These are phyloP conservation scores for Labeo calbasu DNA, from an alignment of 2,797 vertebrate genomes.

Conservation along the genomic window DNA sequence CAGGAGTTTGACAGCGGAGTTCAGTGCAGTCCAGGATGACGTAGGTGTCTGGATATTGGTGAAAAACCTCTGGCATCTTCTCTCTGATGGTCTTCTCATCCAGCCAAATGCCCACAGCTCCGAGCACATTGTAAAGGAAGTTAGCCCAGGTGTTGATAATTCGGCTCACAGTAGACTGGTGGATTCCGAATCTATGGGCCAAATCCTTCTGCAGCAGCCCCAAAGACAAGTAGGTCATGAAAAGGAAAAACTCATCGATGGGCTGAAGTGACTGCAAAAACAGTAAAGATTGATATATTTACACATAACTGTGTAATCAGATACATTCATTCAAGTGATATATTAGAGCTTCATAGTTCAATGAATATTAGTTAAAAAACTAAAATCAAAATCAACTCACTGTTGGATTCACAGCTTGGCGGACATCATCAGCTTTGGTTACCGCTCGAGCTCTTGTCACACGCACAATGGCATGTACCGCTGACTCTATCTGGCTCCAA, in stretches of 20 bases:
- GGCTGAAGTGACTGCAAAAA: neutral
- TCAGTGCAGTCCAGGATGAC: constrained; percentile 15
- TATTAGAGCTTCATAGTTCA: too few relatives aligned
- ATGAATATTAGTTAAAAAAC: too few relatives aligned
- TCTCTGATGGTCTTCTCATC: neutral
- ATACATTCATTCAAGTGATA: too few relatives aligned
- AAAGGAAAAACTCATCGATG: neutral
- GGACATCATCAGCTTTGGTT: too few relatives aligned
- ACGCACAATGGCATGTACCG: too few relatives aligned
- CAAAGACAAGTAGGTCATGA: constrained; percentile 5
- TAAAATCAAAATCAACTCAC: too few relatives aligned
- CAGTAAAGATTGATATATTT: too few relatives aligned
- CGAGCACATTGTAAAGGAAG: constrained; percentile 23
- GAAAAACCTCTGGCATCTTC: constrained; percentile 17
- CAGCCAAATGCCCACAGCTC: neutral
- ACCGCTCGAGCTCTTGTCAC: too few relatives aligned
- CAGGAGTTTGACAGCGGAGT: neutral
- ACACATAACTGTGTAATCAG: too few relatives aligned
- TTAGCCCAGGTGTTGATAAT: constrained; percentile 24
- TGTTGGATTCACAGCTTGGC: too few relatives aligned
- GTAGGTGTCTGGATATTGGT: constrained; percentile 12
- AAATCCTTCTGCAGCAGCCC: constrained; percentile 13
- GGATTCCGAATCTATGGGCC: constrained; percentile 37
- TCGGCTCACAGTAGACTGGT: constrained; percentile 29
- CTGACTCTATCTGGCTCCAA: too few relatives aligned